Percentiles rank a stretch among this genome's conserved stretches.
phyloP scores from a whole-genome alignment of 2,113 vertebrate species.

The Emydura subglobosa region DNA sequence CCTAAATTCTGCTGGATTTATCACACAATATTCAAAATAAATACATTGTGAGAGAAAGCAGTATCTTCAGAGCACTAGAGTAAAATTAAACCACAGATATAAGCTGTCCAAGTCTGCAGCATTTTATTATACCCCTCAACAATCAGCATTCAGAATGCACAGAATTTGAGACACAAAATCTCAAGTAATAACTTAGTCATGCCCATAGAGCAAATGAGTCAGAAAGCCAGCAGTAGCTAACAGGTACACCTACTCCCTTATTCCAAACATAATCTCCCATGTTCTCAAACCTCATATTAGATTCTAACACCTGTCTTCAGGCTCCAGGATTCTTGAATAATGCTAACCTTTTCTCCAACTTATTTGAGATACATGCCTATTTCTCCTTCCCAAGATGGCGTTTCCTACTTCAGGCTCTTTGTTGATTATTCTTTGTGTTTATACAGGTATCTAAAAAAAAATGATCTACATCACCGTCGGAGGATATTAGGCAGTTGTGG shows the following conservation, averaged over 20 bases:
- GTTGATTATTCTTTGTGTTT: not conserved
- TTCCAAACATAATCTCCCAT: conserved; percentile 1
- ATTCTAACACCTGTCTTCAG: conserved; percentile 50
- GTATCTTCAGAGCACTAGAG: conserved; percentile 16
- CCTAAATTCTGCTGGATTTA: not conserved
- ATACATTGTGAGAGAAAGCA: conserved; percentile 26
- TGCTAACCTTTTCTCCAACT: conserved; percentile 32
- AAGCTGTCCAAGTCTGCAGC: not conserved
- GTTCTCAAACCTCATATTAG: conserved; percentile 22
- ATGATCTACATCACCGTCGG: not conserved
- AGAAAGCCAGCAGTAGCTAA: not conserved
- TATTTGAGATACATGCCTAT: not conserved
- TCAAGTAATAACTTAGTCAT: conserved; percentile 36
- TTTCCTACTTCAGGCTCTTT: not conserved
- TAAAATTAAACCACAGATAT: conserved; percentile 25
- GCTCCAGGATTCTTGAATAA: not conserved
- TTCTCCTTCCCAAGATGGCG: not conserved
- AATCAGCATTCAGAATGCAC: conserved; percentile 43
- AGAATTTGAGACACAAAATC: conserved; percentile 15
- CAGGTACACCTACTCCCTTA: not conserved
- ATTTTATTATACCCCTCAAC: not conserved
- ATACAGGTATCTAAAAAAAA: not conserved
- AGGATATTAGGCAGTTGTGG: not conserved
- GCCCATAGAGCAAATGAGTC: conserved; percentile 29
- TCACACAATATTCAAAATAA: conserved; percentile 27